phyloP scores from a whole-genome alignment of 2,113 vertebrate genomes.

The Cyphomyrus discorhynchus region DNA sequence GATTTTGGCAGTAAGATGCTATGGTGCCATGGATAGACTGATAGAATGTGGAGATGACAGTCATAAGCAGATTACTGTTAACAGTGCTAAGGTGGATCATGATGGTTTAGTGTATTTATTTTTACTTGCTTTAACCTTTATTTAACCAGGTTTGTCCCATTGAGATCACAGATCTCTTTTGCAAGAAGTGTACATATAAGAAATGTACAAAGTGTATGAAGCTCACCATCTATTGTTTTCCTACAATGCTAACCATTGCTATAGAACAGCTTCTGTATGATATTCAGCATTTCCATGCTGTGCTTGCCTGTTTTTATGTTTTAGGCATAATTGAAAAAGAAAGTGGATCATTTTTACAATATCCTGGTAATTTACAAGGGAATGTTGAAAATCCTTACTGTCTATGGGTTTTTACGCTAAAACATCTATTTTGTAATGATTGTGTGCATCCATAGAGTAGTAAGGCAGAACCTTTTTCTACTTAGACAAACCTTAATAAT shows the following conservation, averaged over 20 bases:
- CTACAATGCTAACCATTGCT: background rate
- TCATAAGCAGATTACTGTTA: background rate
- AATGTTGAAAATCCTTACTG: background rate
- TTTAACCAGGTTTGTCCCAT: no score
- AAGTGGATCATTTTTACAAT: background rate
- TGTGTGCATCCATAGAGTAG: background rate
- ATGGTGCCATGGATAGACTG: background rate
- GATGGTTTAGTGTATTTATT: background rate
- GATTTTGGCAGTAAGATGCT: background rate
- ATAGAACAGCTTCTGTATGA: background rate
- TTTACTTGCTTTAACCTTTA: no score
- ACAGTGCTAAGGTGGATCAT: background rate
- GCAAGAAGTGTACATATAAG: background rate
- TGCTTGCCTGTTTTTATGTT: background rate
- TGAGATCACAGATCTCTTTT: no score
- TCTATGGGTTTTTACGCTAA: background rate
- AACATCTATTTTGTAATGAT: background rate
- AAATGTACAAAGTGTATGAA: no score
- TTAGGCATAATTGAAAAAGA: background rate
- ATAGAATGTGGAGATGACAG: background rate
- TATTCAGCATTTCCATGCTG: background rate
- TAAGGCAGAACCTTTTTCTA: background rate
- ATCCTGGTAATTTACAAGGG: background rate
- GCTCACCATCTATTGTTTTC: background rate
- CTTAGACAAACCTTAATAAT: background rate